These are phyloP conservation scores for Pedionomus torquatus DNA, from an alignment of 2,113 vertebrate species.

Conservation along the genomic window DNA sequence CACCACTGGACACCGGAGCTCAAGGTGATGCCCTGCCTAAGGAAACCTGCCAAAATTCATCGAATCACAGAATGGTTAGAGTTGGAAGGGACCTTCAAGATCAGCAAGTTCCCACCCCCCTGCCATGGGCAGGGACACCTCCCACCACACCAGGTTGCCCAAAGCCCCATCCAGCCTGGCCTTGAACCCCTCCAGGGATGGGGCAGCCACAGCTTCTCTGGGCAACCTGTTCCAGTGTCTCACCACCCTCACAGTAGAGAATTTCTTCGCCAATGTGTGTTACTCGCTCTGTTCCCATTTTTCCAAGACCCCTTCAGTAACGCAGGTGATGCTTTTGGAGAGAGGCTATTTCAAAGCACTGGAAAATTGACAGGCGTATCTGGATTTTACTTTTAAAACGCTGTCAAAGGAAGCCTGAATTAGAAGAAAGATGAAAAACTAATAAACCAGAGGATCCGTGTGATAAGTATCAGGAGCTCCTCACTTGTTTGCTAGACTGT, in stretches of 20 bases:
- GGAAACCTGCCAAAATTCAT: background rate
- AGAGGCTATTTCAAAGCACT: background rate
- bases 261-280: accelerated
- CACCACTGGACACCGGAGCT: background rate
- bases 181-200: too few relatives aligned
- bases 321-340: background rate
- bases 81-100: too few relatives aligned
- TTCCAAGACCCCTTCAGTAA: background rate
- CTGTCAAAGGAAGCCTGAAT: background rate
- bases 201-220: too few relatives aligned
- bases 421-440: background rate
- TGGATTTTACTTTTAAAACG: background rate
- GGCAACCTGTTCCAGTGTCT: too few relatives aligned
- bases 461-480: background rate
- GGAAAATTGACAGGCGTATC: background rate
- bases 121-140: too few relatives aligned
- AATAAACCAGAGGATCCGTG: background rate
- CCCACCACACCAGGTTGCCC: too few relatives aligned
- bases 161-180: too few relatives aligned
- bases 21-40: background rate
- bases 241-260: too few relatives aligned
- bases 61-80: background rate
- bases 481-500: background rate
- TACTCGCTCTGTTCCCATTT: background rate
- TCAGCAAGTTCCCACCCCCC: too few relatives aligned